Evolutionary conservation across 2,113 vertebrate genomes (phyloP).

Genomic region (Alosa alosa): DNA sequence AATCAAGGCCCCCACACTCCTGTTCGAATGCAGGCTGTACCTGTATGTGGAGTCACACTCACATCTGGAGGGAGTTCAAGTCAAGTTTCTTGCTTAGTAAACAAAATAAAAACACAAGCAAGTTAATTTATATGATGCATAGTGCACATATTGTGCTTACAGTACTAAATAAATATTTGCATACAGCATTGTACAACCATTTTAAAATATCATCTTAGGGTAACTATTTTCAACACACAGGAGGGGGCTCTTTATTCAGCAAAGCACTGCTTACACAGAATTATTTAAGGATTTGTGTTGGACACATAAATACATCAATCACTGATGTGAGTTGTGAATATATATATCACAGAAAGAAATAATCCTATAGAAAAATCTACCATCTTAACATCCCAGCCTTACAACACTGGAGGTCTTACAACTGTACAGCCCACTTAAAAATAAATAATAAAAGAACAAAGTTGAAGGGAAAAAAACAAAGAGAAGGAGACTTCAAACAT

Average conservation of each 20-base stretch:
- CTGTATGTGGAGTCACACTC: background rate
- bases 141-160: background rate
- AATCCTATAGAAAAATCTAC: background rate
- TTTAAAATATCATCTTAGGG: background rate
- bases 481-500: conserved; percentile 51
- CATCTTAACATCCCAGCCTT: background rate
- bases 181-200: background rate
- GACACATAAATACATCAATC: background rate
- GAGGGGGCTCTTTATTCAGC: background rate
- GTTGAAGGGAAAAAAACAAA: conserved; percentile 21
- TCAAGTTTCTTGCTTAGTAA: background rate
- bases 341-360: background rate
- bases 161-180: background rate
- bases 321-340: background rate
- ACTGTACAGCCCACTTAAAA: conserved; percentile 32
- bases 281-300: background rate
- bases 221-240: background rate
- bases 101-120: background rate
- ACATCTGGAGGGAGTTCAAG: background rate
- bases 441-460: conserved; percentile 27
- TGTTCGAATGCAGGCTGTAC: background rate
- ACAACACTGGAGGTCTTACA: conserved; percentile 34
- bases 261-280: background rate
- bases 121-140: background rate
- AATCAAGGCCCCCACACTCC: no score